phyloP scores from a whole-genome alignment of 2,113 vertebrate species.

The Columba janthina region DNA sequence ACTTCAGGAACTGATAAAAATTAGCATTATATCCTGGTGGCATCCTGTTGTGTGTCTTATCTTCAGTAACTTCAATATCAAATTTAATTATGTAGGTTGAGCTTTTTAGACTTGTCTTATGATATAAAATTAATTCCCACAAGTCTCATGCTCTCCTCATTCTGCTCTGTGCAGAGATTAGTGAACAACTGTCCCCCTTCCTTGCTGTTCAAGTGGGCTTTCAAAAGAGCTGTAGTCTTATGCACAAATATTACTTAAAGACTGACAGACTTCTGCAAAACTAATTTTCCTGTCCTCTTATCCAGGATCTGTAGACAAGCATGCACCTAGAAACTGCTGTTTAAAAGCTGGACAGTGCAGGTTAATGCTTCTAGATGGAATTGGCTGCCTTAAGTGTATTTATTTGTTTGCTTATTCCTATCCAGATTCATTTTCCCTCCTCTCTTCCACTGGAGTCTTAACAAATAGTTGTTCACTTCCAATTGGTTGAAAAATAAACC shows the following conservation, averaged over 20 bases:
- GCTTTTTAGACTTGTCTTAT: conserved; percentile 59
- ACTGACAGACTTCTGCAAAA: conserved; percentile 66
- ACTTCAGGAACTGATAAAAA: conserved; percentile 37
- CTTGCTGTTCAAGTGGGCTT: conserved; percentile 20
- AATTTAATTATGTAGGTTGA: conserved; percentile 58
- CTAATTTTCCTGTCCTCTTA: conserved; percentile 65
- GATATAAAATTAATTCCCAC: conserved; percentile 60
- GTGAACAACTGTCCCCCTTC: conserved; percentile 5
- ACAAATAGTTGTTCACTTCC: conserved; percentile 58
- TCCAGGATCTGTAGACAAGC: conserved; percentile 63
- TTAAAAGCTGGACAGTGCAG: conserved; percentile 49
- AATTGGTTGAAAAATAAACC: conserved; percentile 21
- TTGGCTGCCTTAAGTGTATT: conserved; percentile 52
- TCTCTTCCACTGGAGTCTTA: conserved; percentile 14
- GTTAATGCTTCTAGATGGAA: conserved; percentile 64
- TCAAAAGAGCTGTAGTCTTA: conserved; percentile 13
- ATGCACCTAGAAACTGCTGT: conserved; percentile 44
- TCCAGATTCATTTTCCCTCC: conserved; percentile 4
- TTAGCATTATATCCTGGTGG: conserved; percentile 24
- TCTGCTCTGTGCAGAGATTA: conserved; percentile 40
- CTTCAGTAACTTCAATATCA: conserved; percentile 42
- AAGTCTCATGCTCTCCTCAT: conserved; percentile 37
- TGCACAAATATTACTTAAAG: conserved; percentile 40
- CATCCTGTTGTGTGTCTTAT: conserved; percentile 34
- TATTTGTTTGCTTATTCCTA: conserved; percentile 28